A percentile compares a stretch with the other conserved stretches of the same genome.
Evolutionary conservation across 2,888 invertebrate genomes (phyloP).

Genomic region (Brachyptera putata): DNA sequence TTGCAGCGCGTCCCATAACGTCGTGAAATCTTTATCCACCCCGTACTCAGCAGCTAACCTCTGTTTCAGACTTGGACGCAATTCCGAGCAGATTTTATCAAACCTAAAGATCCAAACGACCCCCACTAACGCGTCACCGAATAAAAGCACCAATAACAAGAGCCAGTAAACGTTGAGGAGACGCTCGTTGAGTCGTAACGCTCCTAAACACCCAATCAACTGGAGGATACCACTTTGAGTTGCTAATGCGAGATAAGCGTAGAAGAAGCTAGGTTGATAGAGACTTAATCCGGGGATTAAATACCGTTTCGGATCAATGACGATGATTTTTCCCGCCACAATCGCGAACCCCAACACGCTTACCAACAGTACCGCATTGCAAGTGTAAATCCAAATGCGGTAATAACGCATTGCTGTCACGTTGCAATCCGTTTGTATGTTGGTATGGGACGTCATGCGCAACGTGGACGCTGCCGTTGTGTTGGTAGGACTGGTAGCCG

Average conservation of each 20-base stretch:
- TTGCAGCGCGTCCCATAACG: conserved; percentile 74
- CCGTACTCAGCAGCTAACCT: conserved; percentile 66
- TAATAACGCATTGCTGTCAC: conserved; percentile 67
- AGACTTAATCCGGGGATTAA: conserved; percentile 70
- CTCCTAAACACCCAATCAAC: conserved; percentile 76
- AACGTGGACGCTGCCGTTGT: no score
- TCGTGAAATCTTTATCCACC: conserved; percentile 65
- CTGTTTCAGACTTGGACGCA: conserved; percentile 62
- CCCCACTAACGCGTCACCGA: conserved; percentile 79
- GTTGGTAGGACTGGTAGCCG: background rate
- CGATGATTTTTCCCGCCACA: conserved; percentile 56
- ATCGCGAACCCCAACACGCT: conserved; percentile 76
- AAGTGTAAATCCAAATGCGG: conserved; percentile 89
- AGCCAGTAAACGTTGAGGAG: conserved; percentile 82
- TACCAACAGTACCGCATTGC: conserved; percentile 81
- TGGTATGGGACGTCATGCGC: no score
- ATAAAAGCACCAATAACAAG: conserved; percentile 68
- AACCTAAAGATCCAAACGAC: conserved; percentile 55
- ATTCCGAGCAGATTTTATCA: conserved; percentile 68
- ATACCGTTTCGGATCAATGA: conserved; percentile 44
- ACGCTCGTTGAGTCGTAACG: conserved; percentile 71
- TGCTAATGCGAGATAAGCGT: conserved; percentile 76
- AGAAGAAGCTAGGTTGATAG: conserved; percentile 76
- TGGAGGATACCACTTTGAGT: conserved; percentile 67
- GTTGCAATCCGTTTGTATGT: conserved; percentile 18